These are phyloP conservation scores for Pogona vitticeps DNA, from an alignment of 2,113 vertebrate species.

Conservation along the genomic window DNA sequence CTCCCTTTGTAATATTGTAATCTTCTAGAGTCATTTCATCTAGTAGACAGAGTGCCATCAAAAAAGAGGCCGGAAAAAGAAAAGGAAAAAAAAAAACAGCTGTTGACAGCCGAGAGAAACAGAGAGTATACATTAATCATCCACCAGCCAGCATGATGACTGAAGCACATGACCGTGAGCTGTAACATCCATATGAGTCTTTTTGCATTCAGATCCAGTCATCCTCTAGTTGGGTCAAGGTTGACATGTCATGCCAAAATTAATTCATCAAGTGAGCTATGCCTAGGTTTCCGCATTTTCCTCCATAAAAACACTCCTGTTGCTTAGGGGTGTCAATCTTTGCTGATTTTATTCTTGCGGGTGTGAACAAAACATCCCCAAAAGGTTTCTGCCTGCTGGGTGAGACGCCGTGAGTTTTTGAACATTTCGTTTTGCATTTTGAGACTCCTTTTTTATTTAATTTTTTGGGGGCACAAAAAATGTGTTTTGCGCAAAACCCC, in stretches of 20 bases:
- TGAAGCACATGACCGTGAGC: neutral
- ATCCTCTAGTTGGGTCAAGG: rapidly evolving
- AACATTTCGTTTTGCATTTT: too few species aligned
- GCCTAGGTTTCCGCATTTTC: rapidly evolving
- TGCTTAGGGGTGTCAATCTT: rapidly evolving
- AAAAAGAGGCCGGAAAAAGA: too few species aligned
- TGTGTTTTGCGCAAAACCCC: too few species aligned
- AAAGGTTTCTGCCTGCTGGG: neutral
- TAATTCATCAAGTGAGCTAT: neutral
- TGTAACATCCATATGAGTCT: neutral
- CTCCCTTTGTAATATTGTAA: neutral
- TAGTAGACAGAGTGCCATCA: too few species aligned
- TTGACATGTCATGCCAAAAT: neutral
- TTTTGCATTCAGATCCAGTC: rapidly evolving
- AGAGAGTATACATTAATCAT: neutral
- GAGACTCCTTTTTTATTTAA: too few species aligned
- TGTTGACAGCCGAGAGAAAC: too few species aligned
- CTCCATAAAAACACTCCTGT: neutral
- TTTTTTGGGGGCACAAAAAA: too few species aligned
- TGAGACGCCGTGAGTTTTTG: too few species aligned
- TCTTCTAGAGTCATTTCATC: too few species aligned
- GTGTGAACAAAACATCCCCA: too few species aligned
- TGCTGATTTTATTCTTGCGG: too few species aligned
- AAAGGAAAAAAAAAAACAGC: neutral
- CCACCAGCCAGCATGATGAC: rapidly evolving